Conservation (phyloP, 1,140 invertebrate species). For the Epicauta chinensis region DNA sequence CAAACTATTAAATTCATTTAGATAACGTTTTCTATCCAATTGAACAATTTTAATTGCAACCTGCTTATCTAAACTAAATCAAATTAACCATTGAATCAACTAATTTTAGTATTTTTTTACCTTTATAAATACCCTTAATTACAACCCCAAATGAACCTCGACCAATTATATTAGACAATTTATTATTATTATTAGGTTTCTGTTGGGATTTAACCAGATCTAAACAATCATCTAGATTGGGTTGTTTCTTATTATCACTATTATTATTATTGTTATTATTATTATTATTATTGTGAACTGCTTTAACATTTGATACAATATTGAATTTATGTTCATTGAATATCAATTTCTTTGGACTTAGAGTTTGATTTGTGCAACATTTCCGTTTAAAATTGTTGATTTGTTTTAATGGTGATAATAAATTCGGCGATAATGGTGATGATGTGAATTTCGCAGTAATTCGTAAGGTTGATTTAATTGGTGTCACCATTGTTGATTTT, state of each 20-base stretch:
- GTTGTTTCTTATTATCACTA: too few relatives aligned
- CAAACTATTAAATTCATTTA: constrained; percentile 28
- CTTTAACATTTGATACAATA: background rate
- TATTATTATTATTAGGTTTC: background rate
- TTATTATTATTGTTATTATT: too few relatives aligned
- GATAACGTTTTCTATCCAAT: constrained; percentile 7
- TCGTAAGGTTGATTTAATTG: constrained; percentile 1
- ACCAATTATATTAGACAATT: constrained; percentile 27
- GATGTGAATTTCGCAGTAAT: background rate
- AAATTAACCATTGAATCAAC: constrained; percentile 7
- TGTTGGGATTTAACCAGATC: background rate
- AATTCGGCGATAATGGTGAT: background rate
- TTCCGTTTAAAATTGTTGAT: too few relatives aligned
- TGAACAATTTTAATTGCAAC: constrained; percentile 38
- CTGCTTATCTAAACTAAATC: constrained; percentile 15
- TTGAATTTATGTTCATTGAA: constrained; percentile 14
- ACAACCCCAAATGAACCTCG: constrained; percentile 38
- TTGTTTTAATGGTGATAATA: background rate
- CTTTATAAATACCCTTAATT: constrained; percentile 33
- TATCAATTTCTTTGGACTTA: background rate
- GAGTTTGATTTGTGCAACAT: too few relatives aligned
- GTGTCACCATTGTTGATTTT: constrained; percentile 1
- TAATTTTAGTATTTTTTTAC: constrained; percentile 20
- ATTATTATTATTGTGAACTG: background rate
- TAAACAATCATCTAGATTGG: too few relatives aligned